Evolutionary conservation across 30 jellyfish, hydroid and myxozoan species (phyloP).

Genomic region (Euphysa ruthae): DNA sequence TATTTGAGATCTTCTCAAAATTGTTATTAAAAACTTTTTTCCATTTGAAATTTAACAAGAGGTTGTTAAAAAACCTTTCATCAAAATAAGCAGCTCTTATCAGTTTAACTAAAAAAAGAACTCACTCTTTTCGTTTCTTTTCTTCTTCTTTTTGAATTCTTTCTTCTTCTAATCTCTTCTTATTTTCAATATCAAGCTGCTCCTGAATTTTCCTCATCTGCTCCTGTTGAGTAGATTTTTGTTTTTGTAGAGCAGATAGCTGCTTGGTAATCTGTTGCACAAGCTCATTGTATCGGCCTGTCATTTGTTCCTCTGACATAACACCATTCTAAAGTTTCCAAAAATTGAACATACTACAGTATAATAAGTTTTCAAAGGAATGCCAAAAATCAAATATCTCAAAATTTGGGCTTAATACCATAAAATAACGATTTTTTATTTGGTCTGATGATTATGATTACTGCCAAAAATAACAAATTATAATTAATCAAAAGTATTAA

Average conservation of each 20-base stretch:
- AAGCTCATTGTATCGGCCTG: constrained; percentile 46
- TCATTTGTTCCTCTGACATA: constrained; percentile 53
- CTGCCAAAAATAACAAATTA: no score
- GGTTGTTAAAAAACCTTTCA: no score
- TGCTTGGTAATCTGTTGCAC: constrained; percentile 46
- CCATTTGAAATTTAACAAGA: no score
- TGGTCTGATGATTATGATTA: no score
- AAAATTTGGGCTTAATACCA: no score
- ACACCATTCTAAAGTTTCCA: constrained; percentile 31
- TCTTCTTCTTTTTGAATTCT: constrained; percentile 44
- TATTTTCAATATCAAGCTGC: constrained; percentile 83
- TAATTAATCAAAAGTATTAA: no score
- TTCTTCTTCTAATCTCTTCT: constrained; percentile 67
- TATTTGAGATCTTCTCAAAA: no score
- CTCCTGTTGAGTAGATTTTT: constrained; percentile 71
- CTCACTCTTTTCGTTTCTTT: constrained; percentile 26
- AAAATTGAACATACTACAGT: not conserved
- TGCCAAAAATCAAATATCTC: not conserved
- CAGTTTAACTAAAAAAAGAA: no score
- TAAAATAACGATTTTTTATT: no score
- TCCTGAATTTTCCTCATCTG: constrained; percentile 77
- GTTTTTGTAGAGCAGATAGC: constrained; percentile 46
- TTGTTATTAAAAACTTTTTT: no score
- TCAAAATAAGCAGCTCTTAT: no score
- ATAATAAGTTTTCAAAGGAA: no score